Base-by-base conservation (phyloP, 2,797 vertebrate genomes). In the Clarias laeviceps region DNA sequence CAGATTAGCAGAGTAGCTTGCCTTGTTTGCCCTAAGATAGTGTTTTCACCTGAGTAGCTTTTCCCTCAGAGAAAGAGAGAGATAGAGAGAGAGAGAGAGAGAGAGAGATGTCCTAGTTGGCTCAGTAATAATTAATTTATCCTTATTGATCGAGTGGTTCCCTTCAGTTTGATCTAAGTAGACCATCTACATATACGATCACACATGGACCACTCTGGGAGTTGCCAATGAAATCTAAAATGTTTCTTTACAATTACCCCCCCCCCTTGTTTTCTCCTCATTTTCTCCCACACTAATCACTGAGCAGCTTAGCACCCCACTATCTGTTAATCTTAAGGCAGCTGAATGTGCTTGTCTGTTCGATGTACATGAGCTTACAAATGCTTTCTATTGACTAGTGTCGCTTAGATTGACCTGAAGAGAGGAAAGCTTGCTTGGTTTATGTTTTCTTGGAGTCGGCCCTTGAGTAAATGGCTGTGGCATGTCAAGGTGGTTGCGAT, bases 91-190 rank as follows among this genome's bases (percentile, higher is more conserved):
- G 32, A 15, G 27, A 6, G 65, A 29, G 29, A 68, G 29, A 68
- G 27, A 17, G 64, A 27, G 8, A 27, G 62, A 27, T 8, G 45
- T 32, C 73, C 27, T 50, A 20, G 27, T 27, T n/a, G 3, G 7
- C 73, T 59, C 76, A 1, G 22, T 62, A 79, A 79, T 61, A 61
- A 79, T 79, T 40, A n/a, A 79, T 61, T 62, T 34, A 79, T 40
- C n/a, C 57, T n/a, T 62, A 79, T 79, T 40, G 76, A 79, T 79
- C 6, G 12, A 62, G 32, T 40, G 32, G 11, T 79, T 62, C 22
- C 57, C 29, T 37, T 78, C 32, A 79, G 22, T 61, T 22, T 79
- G 22, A 79, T 79, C 32, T 62, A 62, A 40, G 32, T 3, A 37
- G 20, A 61, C 57, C 40, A 77, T 59, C 29, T 34, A 5, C 76